Percentiles rank a stretch among this genome's conserved stretches.
Conservation (phyloP, 2,797 vertebrate genomes). For the Peromyscus eremicus region DNA sequence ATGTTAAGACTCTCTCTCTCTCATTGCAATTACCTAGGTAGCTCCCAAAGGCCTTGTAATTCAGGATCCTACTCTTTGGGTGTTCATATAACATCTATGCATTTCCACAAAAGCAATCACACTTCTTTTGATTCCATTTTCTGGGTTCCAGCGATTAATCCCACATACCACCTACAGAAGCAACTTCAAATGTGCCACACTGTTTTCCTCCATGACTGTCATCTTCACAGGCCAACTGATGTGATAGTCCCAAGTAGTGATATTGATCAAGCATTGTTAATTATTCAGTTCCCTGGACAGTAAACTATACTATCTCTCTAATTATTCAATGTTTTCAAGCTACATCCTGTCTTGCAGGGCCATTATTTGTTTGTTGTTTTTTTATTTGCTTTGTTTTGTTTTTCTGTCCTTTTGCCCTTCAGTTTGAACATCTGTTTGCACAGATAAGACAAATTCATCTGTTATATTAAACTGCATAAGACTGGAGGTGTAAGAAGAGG, state of each 20-base stretch:
- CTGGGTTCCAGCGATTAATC: background rate
- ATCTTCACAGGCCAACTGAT: background rate
- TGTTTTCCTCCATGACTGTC: background rate
- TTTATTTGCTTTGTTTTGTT: background rate
- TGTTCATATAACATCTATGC: slow-evolving; percentile 17
- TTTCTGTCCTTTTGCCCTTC: background rate
- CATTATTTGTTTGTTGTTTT: background rate
- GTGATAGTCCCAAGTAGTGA: background rate
- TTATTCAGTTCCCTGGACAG: background rate
- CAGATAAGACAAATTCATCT: background rate
- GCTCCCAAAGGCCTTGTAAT: background rate
- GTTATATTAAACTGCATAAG: background rate
- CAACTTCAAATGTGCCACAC: slow-evolving; percentile 27
- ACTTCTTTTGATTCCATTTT: slow-evolving; percentile 32
- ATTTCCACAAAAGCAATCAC: background rate
- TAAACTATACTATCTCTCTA: background rate
- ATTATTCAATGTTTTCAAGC: background rate
- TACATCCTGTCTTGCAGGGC: background rate
- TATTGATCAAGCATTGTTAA: background rate
- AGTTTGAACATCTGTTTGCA: background rate
- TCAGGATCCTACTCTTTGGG: background rate
- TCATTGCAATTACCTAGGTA: background rate
- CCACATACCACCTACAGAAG: background rate
- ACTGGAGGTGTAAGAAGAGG: background rate
- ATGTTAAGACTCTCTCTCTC: background rate